phyloP scores from a whole-genome alignment of 1,140 invertebrate genomes.

The Rhizoglyphus robini region DNA sequence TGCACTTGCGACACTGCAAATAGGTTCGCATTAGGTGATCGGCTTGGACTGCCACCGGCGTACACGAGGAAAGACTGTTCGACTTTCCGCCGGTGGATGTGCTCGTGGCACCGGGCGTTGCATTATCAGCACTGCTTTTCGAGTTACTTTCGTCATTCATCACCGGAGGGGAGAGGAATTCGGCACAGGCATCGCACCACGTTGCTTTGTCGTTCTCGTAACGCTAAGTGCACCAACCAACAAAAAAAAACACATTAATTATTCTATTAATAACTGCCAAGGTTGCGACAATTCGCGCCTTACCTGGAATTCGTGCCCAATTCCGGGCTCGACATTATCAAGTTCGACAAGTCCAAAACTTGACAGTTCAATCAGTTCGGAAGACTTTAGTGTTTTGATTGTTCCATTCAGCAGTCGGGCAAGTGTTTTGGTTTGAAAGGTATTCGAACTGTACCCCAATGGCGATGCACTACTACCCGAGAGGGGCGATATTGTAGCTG shows the following conservation, averaged over 20 bases:
- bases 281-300: background rate
- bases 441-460: background rate
- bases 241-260: slow-evolving; percentile 11
- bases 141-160: background rate
- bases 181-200: slow-evolving; percentile 41
- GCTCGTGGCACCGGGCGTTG: background rate
- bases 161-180: slow-evolving; percentile 40
- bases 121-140: background rate
- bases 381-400: slow-evolving; percentile 23
- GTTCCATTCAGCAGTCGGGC: slow-evolving; percentile 23
- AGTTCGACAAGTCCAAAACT: slow-evolving; percentile 30
- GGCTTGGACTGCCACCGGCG: background rate
- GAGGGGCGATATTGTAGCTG: background rate
- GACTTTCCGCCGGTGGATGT: background rate
- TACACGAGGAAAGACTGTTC: background rate
- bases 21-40: slow-evolving; percentile 22
- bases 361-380: slow-evolving; percentile 29
- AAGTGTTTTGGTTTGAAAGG: background rate
- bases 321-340: slow-evolving; percentile 27
- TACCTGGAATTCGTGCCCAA: slow-evolving; percentile 27
- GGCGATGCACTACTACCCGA: background rate
- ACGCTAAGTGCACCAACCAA: background rate
- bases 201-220: slow-evolving; percentile 34
- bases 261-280: background rate
- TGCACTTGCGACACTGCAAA: slow-evolving; percentile 35